Base-by-base conservation (phyloP, 2,113 vertebrate species). In the Stigmatopora nigra region DNA sequence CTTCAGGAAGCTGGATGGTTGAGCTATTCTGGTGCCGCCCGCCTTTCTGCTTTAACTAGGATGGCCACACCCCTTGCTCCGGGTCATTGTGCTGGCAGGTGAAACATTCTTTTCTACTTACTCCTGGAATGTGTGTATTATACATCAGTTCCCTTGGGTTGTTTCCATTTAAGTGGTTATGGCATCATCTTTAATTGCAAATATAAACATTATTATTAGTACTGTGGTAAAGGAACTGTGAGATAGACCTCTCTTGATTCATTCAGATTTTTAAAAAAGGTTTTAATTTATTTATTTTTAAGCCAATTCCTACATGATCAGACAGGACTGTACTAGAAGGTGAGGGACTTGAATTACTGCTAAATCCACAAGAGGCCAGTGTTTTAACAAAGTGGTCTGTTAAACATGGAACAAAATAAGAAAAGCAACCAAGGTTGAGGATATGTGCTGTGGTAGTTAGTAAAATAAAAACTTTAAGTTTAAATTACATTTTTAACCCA, bases 1-100 rank as follows among this genome's bases (percentile, higher is more conserved):
- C 45, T 78, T 76, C 81, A 85, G 83, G 85, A 87, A 86, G 77
- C 80, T 68, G 67, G 57, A 70, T 58, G n/a, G 68, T 56, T 14
- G 19, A 46, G 31, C 67, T 67, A 15, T 46, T 63, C 36, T 57
- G 59, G 36, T 75, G 6, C 69, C 73, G 66, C 80, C 69, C 11
- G 64, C 61, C 67, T 22, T 45, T 63, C 56, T 61, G 52, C 51
- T 68, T 57, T 75, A 55, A 57, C 65, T 7, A 11, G 35, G 61
- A 80, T 59, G 59, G 5, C 79, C 84, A 67, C 87, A 63, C 85
- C 87, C 68, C 81, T 80, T 15, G 65, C 55, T 9, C 25, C 63
- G 38, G 69, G 68, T 75, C 72, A 78, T 62, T 74, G 62, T 80
- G 83, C 14, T 72, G 61, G 71, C 73, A 83, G 81, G 80, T 83